phyloP scores from a whole-genome alignment of 2,888 invertebrate species.

The Ichneumon xanthorius region DNA sequence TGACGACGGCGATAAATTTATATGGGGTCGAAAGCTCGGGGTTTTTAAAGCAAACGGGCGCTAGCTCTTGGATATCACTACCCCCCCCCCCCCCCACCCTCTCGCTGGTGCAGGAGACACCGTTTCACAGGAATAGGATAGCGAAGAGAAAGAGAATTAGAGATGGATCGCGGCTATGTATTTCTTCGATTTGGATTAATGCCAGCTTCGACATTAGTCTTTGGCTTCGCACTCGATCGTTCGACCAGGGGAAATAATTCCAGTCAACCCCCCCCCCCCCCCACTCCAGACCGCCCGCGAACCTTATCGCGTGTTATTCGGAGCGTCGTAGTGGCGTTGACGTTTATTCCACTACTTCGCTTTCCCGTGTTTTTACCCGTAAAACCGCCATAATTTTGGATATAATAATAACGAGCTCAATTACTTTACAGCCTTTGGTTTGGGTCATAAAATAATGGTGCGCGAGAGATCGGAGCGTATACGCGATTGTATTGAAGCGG shows the following conservation, averaged over 20 bases:
- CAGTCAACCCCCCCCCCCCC: conserved; percentile 38
- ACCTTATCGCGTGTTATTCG: conserved; percentile 73
- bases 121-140: conserved; percentile 35
- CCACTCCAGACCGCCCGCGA: background rate
- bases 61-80: background rate
- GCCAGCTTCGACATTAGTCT: conserved; percentile 80
- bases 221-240: conserved; percentile 74
- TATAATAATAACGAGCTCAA: conserved; percentile 16
- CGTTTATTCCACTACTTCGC: conserved; percentile 60
- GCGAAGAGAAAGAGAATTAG: conserved; percentile 20
- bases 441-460: background rate
- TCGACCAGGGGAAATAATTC: conserved; percentile 71
- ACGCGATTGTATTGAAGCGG: background rate
- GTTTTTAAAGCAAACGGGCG: conserved; percentile 54
- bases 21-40: conserved; percentile 36
- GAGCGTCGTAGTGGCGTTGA: conserved; percentile 61
- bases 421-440: background rate
- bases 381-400: conserved; percentile 32
- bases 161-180: conserved; percentile 43
- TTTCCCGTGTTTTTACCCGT: conserved; percentile 27
- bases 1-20: conserved; percentile 53
- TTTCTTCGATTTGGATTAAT: conserved; percentile 77
- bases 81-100: background rate
- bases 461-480: background rate
- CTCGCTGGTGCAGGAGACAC: background rate